Conservation (phyloP, 1,140 invertebrate genomes). For the Leguminivora glycinivorella region DNA sequence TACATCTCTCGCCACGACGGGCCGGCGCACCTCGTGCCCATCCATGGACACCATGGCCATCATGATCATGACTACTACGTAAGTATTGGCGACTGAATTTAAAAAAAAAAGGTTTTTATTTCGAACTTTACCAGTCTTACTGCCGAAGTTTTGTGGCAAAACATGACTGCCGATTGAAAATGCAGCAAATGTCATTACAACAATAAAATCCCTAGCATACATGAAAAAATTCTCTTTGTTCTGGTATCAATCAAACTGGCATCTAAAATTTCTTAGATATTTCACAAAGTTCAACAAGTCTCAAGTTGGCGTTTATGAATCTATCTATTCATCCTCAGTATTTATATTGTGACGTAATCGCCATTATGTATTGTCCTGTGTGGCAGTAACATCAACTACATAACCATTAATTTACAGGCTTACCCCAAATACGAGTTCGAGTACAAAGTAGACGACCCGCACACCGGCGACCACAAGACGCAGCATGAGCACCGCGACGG, state of each 20-base stretch:
- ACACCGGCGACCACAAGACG: constrained; percentile 73
- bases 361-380: neutral
- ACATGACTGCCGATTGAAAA: no score
- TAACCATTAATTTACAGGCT: constrained; percentile 39
- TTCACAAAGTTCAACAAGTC: no score
- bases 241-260: no score
- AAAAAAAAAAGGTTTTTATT: neutral
- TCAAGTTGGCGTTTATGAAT: no score
- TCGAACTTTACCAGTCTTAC: neutral
- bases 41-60: constrained; percentile 33
- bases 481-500: constrained; percentile 69
- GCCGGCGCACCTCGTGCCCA: constrained; percentile 30
- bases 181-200: neutral
- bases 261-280: no score
- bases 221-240: no score
- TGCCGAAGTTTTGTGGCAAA: no score
- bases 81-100: neutral
- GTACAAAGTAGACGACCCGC: constrained; percentile 70
- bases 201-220: no score
- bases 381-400: neutral
- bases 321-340: no score
- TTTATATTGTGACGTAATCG: no score
- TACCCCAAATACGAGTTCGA: constrained; percentile 72
- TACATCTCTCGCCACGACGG: constrained; percentile 34
- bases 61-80: constrained; percentile 32